Base-by-base conservation (phyloP, 1,140 invertebrate species). In the Drosophila trapezifrons region DNA sequence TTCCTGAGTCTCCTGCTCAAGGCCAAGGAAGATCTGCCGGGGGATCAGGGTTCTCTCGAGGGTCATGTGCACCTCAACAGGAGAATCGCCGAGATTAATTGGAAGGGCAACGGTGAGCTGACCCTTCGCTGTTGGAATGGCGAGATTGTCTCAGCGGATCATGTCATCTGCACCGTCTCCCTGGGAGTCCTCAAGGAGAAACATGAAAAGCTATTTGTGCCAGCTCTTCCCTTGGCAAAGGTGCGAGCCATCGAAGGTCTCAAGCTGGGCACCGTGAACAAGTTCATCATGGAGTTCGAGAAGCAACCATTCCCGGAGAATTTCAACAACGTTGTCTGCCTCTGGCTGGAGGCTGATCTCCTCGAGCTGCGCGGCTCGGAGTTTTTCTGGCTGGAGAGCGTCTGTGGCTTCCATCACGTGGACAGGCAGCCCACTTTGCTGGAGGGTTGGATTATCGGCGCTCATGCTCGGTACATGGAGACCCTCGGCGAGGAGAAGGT, bases 241-340 rank as follows among this genome's bases (percentile, higher is more conserved):
- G 77, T 94, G 1, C 92, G 93, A n/a, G 92, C 94, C 1, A 95
- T 96, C 29, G 92, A 95, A 87, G 93, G 93, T 9, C 90, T 97
- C 4, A 94, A 94, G 18, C 93, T 96, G 69, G 96, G 96, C 32
- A 94, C 94, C 1, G 93, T 97, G 1, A 94, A 96, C 80, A 97
- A 97, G 92, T 94, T 98, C 51, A 96, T 95, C 72, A 74, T 96
- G n/a, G 94, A 95, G 84, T 96, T 96, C 76, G 89, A 93, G 5
- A 85, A 93, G 51, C 93, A 92, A 37, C 96, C 96, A 94, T 95
- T 95, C 94, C 93, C 94, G 2, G 85, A 93, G 47, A 83, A 91
- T 38, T 74, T 70, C 12, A 69, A 73, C 46, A 92, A 90, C 49
- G 93, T 92, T 58, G 91, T 84, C 56, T 92, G 94, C 18, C 72